Evolutionary conservation across 2,797 vertebrate genomes (phyloP).

Genomic region (Macropodus opercularis): DNA sequence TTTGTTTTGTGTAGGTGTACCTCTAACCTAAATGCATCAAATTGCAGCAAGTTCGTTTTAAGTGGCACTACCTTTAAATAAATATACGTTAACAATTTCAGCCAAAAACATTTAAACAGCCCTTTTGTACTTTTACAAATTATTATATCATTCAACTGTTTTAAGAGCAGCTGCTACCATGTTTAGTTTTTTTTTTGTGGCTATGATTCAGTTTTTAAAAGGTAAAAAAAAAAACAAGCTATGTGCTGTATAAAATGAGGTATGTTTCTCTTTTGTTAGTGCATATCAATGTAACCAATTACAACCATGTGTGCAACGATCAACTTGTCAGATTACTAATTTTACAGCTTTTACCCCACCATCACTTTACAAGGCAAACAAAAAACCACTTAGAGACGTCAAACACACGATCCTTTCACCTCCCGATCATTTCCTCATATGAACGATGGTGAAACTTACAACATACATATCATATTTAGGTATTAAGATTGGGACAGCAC

Average conservation of each 20-base stretch:
- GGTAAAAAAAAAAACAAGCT: constrained; percentile 68
- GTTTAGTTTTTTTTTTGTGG: constrained; percentile 47
- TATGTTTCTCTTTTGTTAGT: constrained; percentile 81
- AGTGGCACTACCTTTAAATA: constrained; percentile 36
- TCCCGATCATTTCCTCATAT: constrained; percentile 54
- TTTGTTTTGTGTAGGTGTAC: constrained; percentile 19
- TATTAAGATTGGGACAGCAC: constrained; percentile 55
- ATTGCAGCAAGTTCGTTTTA: constrained; percentile 64
- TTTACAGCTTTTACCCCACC: constrained; percentile 70
- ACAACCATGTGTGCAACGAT: constrained; percentile 66
- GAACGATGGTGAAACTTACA: constrained; percentile 55
- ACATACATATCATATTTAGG: constrained; percentile 51
- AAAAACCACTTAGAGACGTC: constrained; percentile 67
- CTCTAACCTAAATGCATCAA: constrained; percentile 62
- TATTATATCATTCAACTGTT: constrained; percentile 38
- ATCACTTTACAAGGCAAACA: constrained; percentile 71
- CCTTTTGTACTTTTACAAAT: constrained; percentile 61
- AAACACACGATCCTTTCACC: constrained; percentile 62
- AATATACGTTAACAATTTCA: constrained; percentile 35
- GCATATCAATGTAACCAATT: constrained; percentile 82
- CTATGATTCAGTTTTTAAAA: constrained; percentile 46
- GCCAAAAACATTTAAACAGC: constrained; percentile 59
- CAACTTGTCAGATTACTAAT: constrained; percentile 64
- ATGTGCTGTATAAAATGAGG: constrained; percentile 84
- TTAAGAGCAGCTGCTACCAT: constrained; percentile 38